Evolutionary conservation across 1,140 invertebrate genomes (phyloP).

Genomic region (Campoletis sonorensis): DNA sequence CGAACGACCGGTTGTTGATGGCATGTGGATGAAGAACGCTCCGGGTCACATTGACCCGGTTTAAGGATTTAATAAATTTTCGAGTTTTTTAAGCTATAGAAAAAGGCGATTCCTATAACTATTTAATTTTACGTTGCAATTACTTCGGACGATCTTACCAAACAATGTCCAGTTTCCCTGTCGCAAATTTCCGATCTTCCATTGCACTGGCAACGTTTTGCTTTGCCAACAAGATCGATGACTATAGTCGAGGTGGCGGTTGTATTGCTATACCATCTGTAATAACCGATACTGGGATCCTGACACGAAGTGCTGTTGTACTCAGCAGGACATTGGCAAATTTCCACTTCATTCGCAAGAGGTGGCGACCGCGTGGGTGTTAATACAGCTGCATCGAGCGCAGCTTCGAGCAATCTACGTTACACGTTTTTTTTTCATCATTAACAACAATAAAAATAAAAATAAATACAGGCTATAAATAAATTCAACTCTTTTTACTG

Average conservation of each 20-base stretch:
- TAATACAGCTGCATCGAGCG: constrained; percentile 88
- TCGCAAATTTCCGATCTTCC: constrained; percentile 88
- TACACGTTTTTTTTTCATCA: constrained; percentile 32
- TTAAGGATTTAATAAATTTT: too few relatives aligned
- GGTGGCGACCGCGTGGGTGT: constrained; percentile 79
- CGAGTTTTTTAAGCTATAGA: too few relatives aligned
- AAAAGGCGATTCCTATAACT: constrained; percentile 23
- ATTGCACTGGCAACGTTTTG: constrained; percentile 89
- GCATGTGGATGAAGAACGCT: too few relatives aligned
- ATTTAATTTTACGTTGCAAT: neutral
- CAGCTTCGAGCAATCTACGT: constrained; percentile 85
- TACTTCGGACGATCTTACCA: constrained; percentile 77
- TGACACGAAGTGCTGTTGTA: constrained; percentile 92
- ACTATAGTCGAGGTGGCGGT: constrained; percentile 79
- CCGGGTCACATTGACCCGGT: too few relatives aligned
- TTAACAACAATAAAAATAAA: constrained; percentile 2
- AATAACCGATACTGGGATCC: constrained; percentile 91
- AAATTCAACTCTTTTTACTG: neutral
- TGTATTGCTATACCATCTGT: constrained; percentile 81
- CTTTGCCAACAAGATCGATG: constrained; percentile 87
- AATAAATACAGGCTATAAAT: neutral
- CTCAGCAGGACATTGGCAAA: constrained; percentile 88
- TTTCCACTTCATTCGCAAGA: constrained; percentile 90
- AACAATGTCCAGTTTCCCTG: constrained; percentile 90
- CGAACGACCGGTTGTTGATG: too few relatives aligned